These are phyloP conservation scores for Andrena camellia DNA, from an alignment of 2,888 invertebrate species.

Conservation along the genomic window DNA sequence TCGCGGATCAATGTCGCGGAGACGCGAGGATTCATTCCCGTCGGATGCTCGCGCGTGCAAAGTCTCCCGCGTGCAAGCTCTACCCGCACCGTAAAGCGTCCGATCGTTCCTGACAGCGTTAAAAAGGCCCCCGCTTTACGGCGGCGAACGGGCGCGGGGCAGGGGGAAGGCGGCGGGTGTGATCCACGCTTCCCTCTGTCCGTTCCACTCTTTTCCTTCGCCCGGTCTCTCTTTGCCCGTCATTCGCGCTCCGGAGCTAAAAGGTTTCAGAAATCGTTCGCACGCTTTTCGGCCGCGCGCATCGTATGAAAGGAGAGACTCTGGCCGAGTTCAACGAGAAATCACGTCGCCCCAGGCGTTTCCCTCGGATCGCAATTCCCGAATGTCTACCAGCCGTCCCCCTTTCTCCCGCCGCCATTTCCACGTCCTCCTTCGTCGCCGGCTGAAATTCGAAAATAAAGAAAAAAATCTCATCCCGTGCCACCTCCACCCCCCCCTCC, in stretches of 20 bases:
- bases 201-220: constrained; percentile 43
- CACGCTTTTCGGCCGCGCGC: constrained; percentile 58
- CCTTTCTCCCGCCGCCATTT: background rate
- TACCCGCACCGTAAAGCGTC: background rate
- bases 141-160: background rate
- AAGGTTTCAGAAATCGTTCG: constrained; percentile 67
- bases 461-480: constrained; percentile 27
- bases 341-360: constrained; percentile 59
- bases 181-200: constrained; percentile 52
- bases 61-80: too few species aligned
- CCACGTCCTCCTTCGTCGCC: background rate
- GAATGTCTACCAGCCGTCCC: constrained; percentile 37
- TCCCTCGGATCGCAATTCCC: constrained; percentile 56
- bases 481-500: too few species aligned
- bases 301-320: constrained; percentile 57
- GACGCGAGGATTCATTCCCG: background rate
- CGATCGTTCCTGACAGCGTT: constrained; percentile 16
- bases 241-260: constrained; percentile 58
- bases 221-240: constrained; percentile 52
- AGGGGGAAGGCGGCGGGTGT: constrained; percentile 14
- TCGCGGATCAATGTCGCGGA: background rate
- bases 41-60: too few species aligned
- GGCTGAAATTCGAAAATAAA: constrained; percentile 43
- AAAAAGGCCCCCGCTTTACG: constrained; percentile 40
- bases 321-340: constrained; percentile 58